Conservation (phyloP, 2,888 invertebrate species). For the Hetaerina titia region DNA sequence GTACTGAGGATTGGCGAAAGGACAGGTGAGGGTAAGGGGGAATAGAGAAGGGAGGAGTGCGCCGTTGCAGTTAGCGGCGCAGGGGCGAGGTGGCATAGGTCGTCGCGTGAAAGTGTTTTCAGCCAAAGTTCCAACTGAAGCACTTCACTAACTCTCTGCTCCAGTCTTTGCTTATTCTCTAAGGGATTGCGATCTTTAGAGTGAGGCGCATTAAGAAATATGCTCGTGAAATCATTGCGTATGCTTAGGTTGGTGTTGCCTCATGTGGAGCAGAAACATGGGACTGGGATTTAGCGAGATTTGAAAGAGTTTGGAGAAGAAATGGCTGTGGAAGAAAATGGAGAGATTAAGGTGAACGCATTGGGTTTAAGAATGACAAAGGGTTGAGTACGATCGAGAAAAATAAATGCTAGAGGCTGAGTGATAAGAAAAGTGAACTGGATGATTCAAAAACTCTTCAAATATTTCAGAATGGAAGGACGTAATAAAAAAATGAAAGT, state of each 20-base stretch:
- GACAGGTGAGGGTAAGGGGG: not conserved
- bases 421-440: too few species aligned
- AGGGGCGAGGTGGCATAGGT: not conserved
- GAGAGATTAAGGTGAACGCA: not conserved
- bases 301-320: not conserved
- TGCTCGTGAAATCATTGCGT: not conserved
- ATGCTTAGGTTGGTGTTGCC: not conserved
- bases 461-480: too few species aligned
- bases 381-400: not conserved
- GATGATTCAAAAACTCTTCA: too few species aligned
- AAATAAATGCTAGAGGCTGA: not conserved
- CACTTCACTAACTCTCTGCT: not conserved
- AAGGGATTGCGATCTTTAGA: not conserved
- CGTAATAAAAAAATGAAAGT: too few species aligned
- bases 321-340: not conserved
- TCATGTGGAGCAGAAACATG: not conserved
- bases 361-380: not conserved
- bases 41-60: not conserved
- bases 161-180: not conserved
- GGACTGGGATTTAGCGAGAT: not conserved
- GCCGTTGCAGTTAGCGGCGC: not conserved
- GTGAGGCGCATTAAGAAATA: not conserved
- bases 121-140: not conserved
- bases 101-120: constrained; percentile 15
- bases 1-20: not conserved